A percentile compares a stretch with the other conserved stretches of the same genome.
These are phyloP conservation scores for Stegana nigrithorax DNA, from an alignment of 2,888 invertebrate species.

Conservation along the genomic window DNA sequence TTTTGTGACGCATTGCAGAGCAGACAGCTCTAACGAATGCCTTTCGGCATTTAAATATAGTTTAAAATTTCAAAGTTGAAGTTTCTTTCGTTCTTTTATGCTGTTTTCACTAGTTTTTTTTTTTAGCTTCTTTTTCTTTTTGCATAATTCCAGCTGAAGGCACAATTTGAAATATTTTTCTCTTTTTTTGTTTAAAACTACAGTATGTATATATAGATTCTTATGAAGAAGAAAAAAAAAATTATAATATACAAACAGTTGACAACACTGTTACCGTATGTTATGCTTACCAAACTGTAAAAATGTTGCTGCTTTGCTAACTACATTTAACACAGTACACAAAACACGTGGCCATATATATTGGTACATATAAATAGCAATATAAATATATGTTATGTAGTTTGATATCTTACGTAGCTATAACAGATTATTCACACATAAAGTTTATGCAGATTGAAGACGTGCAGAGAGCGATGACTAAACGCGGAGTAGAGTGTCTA, in stretches of 20 bases:
- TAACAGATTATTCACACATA: too few species aligned
- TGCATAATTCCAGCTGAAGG: slow-evolving; percentile 52
- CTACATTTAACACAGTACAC: not conserved
- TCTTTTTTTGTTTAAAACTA: slow-evolving; percentile 4
- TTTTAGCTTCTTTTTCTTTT: slow-evolving; percentile 5
- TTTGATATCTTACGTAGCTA: slow-evolving; percentile 1
- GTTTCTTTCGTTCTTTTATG: not conserved
- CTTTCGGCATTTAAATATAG: not conserved
- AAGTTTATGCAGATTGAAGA: not conserved
- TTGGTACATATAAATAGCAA: not conserved
- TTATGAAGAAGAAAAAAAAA: slow-evolving; percentile 20
- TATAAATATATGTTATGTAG: not conserved
- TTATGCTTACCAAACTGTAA: not conserved
- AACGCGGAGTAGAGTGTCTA: too few species aligned
- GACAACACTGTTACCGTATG: slow-evolving; percentile 25
- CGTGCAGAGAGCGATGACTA: not conserved
- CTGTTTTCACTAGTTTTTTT: slow-evolving; percentile 10
- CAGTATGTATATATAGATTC: not conserved
- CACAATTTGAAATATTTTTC: slow-evolving; percentile 48
- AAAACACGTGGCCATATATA: not conserved
- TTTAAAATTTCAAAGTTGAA: slow-evolving; percentile 8
- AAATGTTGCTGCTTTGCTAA: not conserved
- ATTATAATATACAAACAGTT: slow-evolving; percentile 17
- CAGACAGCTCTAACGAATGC: not conserved
- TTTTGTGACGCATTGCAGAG: slow-evolving; percentile 10